Percentiles rank a stretch among this genome's conserved stretches.
These are phyloP conservation scores for Brenthis ino DNA, from an alignment of 2,888 invertebrate species.

Conservation along the genomic window DNA sequence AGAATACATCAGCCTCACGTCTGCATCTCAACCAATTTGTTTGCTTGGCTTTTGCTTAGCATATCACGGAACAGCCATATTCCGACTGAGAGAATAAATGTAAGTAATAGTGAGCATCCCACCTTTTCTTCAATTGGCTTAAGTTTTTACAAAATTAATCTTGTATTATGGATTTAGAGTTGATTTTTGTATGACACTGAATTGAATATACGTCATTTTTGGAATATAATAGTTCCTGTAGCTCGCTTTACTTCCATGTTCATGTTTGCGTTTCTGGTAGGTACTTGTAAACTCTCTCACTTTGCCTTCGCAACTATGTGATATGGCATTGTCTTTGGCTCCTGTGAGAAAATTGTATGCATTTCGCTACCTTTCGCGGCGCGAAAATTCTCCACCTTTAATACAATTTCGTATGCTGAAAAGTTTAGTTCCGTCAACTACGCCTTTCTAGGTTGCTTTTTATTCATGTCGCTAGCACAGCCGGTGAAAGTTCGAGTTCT, in stretches of 20 bases:
- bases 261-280: constrained; percentile 73
- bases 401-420: constrained; percentile 36
- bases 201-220: constrained; percentile 42
- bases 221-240: constrained; percentile 40
- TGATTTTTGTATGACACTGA: constrained; percentile 6
- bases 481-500: constrained; percentile 18
- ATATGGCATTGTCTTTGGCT: constrained; percentile 69
- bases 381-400: constrained; percentile 34
- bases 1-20: constrained; percentile 39
- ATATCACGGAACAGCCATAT: constrained; percentile 73
- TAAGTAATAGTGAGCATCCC: constrained; percentile 54
- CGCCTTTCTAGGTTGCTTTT: constrained; percentile 24
- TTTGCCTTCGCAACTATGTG: constrained; percentile 70
- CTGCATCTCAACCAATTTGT: constrained; percentile 62
- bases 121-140: constrained; percentile 47
- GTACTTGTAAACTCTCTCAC: constrained; percentile 74
- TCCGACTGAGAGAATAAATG: constrained; percentile 66
- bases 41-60: constrained; percentile 76
- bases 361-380: constrained; percentile 49
- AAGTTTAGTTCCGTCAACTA: constrained; percentile 33
- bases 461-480: constrained; percentile 23
- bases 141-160: constrained; percentile 17
- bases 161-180: constrained; percentile 14
- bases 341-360: constrained; percentile 66
- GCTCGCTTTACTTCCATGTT: constrained; percentile 64